Percentiles rank a stretch among this genome's conserved stretches.
phyloP scores from a whole-genome alignment of 2,888 invertebrate genomes.

The Hypercompe scribonia region DNA sequence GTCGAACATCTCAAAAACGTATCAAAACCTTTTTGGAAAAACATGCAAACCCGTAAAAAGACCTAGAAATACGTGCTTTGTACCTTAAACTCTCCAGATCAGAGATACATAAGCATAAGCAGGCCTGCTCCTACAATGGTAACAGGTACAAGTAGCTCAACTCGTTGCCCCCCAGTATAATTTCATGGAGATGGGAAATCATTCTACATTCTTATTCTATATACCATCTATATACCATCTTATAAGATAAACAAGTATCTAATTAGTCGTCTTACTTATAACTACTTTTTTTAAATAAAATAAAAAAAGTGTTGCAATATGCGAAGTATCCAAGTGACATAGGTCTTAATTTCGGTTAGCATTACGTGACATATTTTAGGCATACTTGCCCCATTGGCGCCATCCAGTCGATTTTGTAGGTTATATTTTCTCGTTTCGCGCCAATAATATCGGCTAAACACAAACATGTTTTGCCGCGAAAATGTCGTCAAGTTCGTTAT shows the following conservation, averaged over 20 bases:
- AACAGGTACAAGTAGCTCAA: background rate
- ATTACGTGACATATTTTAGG: background rate
- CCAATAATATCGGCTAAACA: constrained; percentile 11
- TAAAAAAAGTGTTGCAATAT: background rate
- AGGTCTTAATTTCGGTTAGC: background rate
- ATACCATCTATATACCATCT: background rate
- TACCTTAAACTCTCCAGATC: background rate
- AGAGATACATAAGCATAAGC: background rate
- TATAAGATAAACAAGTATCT: background rate
- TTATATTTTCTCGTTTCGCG: constrained; percentile 2
- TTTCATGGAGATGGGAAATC: background rate
- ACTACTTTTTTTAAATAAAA: background rate
- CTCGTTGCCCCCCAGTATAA: background rate
- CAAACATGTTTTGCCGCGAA: constrained; percentile 15
- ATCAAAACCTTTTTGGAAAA: too few species aligned
- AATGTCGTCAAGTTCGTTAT: constrained; percentile 11
- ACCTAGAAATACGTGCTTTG: background rate
- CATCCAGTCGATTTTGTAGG: background rate
- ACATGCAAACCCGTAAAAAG: background rate
- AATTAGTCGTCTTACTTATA: too few species aligned
- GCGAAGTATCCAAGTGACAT: background rate
- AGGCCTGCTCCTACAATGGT: background rate
- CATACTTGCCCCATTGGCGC: background rate
- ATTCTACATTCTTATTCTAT: background rate
- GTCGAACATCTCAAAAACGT: too few species aligned